Percentiles rank a stretch among this genome's conserved stretches.
These are phyloP conservation scores for Cephalopachus bancanus DNA, from an alignment of 2,797 vertebrate genomes.

Conservation along the genomic window DNA sequence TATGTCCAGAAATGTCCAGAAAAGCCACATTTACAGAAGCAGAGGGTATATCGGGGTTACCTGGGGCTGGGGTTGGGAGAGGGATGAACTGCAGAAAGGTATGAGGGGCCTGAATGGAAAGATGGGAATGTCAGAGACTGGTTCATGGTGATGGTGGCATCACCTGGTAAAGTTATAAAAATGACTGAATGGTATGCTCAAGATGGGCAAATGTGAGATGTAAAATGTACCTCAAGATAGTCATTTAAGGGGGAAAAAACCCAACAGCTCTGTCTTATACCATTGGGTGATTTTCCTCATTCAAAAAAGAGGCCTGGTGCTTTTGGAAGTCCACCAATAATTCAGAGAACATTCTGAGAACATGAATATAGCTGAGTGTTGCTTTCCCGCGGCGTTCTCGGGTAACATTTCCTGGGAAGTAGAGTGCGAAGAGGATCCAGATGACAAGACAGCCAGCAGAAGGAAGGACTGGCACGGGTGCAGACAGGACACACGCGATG, in stretches of 20 bases:
- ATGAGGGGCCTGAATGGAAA: not conserved
- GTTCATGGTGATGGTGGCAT: accelerated
- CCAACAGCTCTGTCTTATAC: accelerated
- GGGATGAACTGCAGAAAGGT: accelerated
- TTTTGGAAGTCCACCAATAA: not conserved
- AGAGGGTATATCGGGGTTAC: too few species aligned
- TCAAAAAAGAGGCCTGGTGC: not conserved
- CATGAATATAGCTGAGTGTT: not conserved
- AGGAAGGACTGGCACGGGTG: not conserved
- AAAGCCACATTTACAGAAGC: not conserved
- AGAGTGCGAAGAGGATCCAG: not conserved
- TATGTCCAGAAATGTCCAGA: accelerated
- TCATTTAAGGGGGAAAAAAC: not conserved
- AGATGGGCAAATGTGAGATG: accelerated
- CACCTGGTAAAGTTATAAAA: not conserved
- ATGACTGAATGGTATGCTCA: accelerated
- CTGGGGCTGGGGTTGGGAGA: too few species aligned
- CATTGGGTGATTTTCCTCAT: not conserved
- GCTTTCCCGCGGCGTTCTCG: not conserved
- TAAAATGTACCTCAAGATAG: accelerated
- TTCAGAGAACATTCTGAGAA: not conserved
- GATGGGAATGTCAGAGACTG: too few species aligned
- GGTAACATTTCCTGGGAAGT: not conserved
- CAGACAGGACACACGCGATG: not conserved
- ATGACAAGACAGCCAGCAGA: accelerated